Base-by-base conservation (phyloP, 2,797 vertebrate genomes). In the Falco biarmicus region DNA sequence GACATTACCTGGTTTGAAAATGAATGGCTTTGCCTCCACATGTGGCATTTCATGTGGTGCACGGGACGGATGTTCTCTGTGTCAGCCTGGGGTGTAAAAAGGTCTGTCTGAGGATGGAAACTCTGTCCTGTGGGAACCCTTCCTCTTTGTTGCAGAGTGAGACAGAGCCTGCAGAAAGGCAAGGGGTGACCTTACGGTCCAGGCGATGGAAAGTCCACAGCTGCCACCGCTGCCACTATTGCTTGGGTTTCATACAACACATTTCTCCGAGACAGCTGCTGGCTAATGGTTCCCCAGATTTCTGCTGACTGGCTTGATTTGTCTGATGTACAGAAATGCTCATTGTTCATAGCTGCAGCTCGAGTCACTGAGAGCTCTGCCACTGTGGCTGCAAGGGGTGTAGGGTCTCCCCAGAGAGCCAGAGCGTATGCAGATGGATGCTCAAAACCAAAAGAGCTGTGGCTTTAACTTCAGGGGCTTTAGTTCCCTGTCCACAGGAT, bases 1-100 rank as follows among this genome's bases (percentile, higher is more conserved):
- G 79, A 39, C 20, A 32, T 41, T 28, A 41, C 21, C 12, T 32
- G 16, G 11, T 57, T 84, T 68, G 37, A 95, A 91, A 86, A 81
- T 11, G 4, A 53, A 66, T 13, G 13, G 34, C 48, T 87, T 66
- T 48, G 37, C 21, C 28, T 31, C 19, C 6, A 32, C 31, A 26
- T 3, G 18, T 0, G 1, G 31, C 39, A 57, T 63, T 81, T 41
- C 2, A 1, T 57, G 48, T 0, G 0, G 59, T 34, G 18, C 32
- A 12, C 0, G 3, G 45, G 66, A 53, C 10, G 34, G 56, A 74
- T 32, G 54, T 34, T 41, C 24, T 57, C 18, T 41, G 26, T 19
- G 26, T 56, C 53, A 80, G 31, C 11, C 16, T 31, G 9, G 8
- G 20, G 25, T 19, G 9, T n/a, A 15, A 43, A 70, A 54, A 34